Base-by-base conservation (phyloP, 2,888 invertebrate genomes). In the Meganola albula region DNA sequence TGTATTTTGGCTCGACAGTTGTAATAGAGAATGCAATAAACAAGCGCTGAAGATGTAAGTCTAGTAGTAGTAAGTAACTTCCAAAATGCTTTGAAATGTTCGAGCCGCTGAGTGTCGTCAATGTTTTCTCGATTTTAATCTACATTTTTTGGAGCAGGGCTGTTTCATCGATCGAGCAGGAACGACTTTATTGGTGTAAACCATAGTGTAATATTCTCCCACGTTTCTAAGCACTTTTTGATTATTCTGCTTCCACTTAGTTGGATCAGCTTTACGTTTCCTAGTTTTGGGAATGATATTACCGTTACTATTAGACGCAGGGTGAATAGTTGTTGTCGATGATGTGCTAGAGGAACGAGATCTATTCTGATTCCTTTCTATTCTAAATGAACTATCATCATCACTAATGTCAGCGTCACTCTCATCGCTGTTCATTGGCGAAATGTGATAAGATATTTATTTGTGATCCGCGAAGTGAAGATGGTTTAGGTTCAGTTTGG, bases 1-100 rank as follows among this genome's bases (percentile, higher is more conserved):
- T 20, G 8, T 34, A 34, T 2, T 34, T 34, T 9, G 22, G 29
- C 8, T n/a, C n/a, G n/a, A n/a, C n/a, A n/a, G n/a, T n/a, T n/a
- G n/a, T n/a, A n/a, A n/a, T n/a, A n/a, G n/a, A n/a, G n/a, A n/a
- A n/a, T n/a, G n/a, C n/a, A n/a, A n/a, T n/a, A n/a, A n/a, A n/a
- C n/a, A n/a, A n/a, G n/a, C n/a, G n/a, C n/a, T n/a, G n/a, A n/a
- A n/a, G n/a, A n/a, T n/a, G n/a, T n/a, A n/a, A n/a, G n/a, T 32
- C 24, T 28, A 28, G 25, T 32, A n/a, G 7, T 7, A 26, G 11
- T 2, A 22, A 7, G 20, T 37, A 25, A 1, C 37, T 23, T 3
- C 34, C 33, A 38, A 38, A 27, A 38, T 30, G 25, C 9, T 10
- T 38, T 27, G 31, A 38, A 33, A 8, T 16, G 1, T 10, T 24